These are phyloP conservation scores for Anoplius nigerrimus DNA, from an alignment of 2,888 invertebrate species.

Conservation along the genomic window DNA sequence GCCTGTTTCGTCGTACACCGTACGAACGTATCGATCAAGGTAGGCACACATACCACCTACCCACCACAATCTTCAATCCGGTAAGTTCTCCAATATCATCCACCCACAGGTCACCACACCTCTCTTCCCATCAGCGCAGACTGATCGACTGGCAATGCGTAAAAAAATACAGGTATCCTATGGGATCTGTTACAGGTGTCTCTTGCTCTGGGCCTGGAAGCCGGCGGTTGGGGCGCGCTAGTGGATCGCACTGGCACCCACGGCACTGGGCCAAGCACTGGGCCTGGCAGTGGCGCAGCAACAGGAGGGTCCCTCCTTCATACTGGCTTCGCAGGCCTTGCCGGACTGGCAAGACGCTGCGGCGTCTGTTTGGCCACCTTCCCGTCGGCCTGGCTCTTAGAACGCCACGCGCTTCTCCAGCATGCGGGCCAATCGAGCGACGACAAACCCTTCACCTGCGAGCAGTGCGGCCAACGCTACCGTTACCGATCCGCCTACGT, in stretches of 20 bases:
- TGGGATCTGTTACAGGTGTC: conserved; percentile 63
- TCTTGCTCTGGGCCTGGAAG: conserved; percentile 72
- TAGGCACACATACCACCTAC: no score
- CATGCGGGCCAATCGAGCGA: conserved; percentile 84
- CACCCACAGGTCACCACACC: no score
- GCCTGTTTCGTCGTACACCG: no score
- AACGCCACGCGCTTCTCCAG: conserved; percentile 90
- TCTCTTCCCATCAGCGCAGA: no score
- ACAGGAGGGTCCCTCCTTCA: conserved; percentile 66
- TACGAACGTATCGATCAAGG: no score
- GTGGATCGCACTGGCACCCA: conserved; percentile 64
- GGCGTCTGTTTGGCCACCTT: conserved; percentile 91
- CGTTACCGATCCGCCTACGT: conserved; percentile 90
- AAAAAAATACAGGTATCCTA: background rate
- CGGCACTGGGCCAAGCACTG: conserved; percentile 73
- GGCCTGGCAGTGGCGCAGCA: conserved; percentile 70
- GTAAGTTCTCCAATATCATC: no score
- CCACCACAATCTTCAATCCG: no score
- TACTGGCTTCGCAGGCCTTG: conserved; percentile 67
- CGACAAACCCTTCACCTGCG: conserved; percentile 93
- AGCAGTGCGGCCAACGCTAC: conserved; percentile 93
- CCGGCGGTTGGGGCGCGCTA: conserved; percentile 75
- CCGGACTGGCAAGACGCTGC: conserved; percentile 79
- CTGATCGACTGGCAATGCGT: background rate
- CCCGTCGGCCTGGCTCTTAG: conserved; percentile 90